Percentiles rank a stretch among this genome's conserved stretches.
Conservation (phyloP, 2,888 invertebrate genomes). For the Cosmorhoe ocellata region DNA sequence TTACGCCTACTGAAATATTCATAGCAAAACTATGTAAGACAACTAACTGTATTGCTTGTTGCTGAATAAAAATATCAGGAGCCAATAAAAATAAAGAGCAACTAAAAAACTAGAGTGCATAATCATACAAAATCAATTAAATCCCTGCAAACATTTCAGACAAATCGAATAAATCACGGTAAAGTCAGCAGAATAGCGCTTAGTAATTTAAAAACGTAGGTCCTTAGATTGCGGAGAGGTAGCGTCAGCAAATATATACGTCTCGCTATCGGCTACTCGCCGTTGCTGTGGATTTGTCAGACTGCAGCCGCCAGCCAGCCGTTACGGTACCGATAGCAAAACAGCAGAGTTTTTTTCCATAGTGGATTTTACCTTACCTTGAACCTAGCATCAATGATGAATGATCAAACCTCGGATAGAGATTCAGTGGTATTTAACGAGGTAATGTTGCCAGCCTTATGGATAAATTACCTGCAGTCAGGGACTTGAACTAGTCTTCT, state of each 20-base stretch:
- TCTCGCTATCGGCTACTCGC: slow-evolving; percentile 72
- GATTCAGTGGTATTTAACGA: no score
- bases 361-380: no score
- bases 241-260: slow-evolving; percentile 76
- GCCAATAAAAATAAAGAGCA: background rate
- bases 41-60: background rate
- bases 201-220: slow-evolving; percentile 63
- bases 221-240: slow-evolving; percentile 58
- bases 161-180: slow-evolving; percentile 42
- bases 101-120: background rate
- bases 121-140: slow-evolving; percentile 33
- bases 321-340: slow-evolving; percentile 47
- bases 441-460: no score
- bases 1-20: slow-evolving; percentile 2
- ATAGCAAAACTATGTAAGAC: slow-evolving; percentile 6
- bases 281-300: slow-evolving; percentile 72
- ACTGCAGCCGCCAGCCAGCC: slow-evolving; percentile 54
- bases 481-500: no score
- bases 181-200: slow-evolving; percentile 40
- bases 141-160: slow-evolving; percentile 25
- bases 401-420: no score
- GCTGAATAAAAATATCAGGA: slow-evolving; percentile 17
- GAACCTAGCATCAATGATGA: no score
- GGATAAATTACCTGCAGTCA: no score
- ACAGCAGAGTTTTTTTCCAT: slow-evolving; percentile 19